Base-by-base conservation (phyloP, 2,797 vertebrate species). In the Crocidura indochinensis region DNA sequence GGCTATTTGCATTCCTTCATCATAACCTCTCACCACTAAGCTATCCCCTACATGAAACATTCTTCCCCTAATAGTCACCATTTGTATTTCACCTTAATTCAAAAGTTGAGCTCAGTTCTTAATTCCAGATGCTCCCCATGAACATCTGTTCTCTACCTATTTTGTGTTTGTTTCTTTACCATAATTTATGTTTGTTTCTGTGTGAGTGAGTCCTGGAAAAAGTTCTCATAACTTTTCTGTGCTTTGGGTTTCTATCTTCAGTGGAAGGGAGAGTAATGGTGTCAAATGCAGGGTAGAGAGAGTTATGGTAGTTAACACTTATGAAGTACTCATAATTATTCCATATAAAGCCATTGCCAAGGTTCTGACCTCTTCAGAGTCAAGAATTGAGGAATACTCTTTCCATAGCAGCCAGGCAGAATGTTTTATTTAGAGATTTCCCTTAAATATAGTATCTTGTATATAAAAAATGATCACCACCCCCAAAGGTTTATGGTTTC, bases 191-290 rank as follows among this genome's bases (percentile, higher is more conserved):
- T 27, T 51, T 74, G 20, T 86, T 67, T 73, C 44, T 12, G 1
- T 14, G 0, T 31, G 64, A 87, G 0, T 31, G 64, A 87, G 29
- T 60, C 46, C 4, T 5, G 38, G 60, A 53, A 10, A 53, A 46
- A n/a, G 65, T 88, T 92, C 60, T 84, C 88, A 56, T 65, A 80
- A 77, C 49, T 88, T 73, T 27, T 89, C 38, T 62, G 0, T 76
- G 6, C 15, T 88, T 84, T n/a, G 46, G 26, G 65, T 91, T 67
- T 88, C 26, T 62, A 0, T 85, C 31, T 78, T 89, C 47, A 51
- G 0, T 22, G 53, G 62, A 20, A 46, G 72, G 51, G 12, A 51
- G 49, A 51, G 69, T 46, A 68, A 27, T 24, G 62, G 1, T 53
- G 51, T 44, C 75, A 3, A 60, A 72, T 49, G 27, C 60, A 79